Evolutionary conservation across 2,797 vertebrate genomes (phyloP).

Genomic region (Amblyopsis hoosieri): DNA sequence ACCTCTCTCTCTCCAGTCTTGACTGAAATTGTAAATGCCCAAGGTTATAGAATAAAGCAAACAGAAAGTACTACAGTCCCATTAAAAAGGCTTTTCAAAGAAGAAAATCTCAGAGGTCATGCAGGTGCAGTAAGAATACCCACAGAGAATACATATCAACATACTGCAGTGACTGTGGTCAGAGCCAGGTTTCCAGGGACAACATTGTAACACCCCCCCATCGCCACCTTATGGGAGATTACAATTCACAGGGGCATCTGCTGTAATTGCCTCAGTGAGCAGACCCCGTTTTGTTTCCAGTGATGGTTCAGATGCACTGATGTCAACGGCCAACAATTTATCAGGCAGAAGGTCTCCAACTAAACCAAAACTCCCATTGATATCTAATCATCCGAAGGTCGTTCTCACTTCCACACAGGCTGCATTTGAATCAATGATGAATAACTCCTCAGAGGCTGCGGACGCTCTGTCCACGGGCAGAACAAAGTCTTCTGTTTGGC

Average conservation of each 20-base stretch:
- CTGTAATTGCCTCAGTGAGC: slow-evolving; percentile 24
- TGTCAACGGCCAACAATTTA: slow-evolving; percentile 20
- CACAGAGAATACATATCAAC: slow-evolving; percentile 41
- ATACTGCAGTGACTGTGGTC: slow-evolving; percentile 17
- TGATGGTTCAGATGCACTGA: slow-evolving; percentile 27
- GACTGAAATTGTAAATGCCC: slow-evolving; percentile 47
- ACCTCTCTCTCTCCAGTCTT: slow-evolving; percentile 24
- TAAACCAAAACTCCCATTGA: slow-evolving; percentile 43
- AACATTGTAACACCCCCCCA: slow-evolving; percentile 42
- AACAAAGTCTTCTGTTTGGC: slow-evolving; percentile 44
- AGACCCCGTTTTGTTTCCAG: slow-evolving; percentile 26
- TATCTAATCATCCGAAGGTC: slow-evolving; percentile 49
- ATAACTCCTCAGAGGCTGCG: slow-evolving; percentile 42
- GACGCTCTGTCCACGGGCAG: slow-evolving; percentile 44
- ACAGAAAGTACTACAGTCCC: slow-evolving; percentile 52
- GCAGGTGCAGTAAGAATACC: slow-evolving; percentile 36
- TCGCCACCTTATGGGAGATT: slow-evolving; percentile 22
- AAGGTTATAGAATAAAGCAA: slow-evolving; percentile 48
- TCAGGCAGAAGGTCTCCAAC: slow-evolving; percentile 21
- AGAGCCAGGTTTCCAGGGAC: slow-evolving; percentile 39
- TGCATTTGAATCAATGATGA: slow-evolving; percentile 51
- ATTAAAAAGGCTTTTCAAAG: slow-evolving; percentile 46
- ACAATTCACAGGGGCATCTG: slow-evolving; percentile 29
- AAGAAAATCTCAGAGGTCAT: slow-evolving; percentile 40
- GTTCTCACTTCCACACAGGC: slow-evolving; percentile 37